Conservation (phyloP, 2,113 vertebrate species). For the Chamaea fasciata region DNA sequence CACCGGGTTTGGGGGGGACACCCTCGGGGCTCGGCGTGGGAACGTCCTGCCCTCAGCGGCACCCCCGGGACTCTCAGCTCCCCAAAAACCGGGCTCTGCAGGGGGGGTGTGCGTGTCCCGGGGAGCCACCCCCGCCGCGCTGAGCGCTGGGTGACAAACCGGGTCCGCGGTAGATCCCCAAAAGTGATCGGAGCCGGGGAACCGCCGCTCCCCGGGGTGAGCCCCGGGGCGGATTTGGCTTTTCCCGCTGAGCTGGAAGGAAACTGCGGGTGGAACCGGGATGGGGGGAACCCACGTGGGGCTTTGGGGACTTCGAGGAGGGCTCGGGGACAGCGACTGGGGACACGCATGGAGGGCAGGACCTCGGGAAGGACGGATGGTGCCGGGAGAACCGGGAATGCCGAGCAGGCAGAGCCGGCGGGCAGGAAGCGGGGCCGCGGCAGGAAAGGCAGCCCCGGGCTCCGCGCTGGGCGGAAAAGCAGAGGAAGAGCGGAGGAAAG, state of each 20-base stretch:
- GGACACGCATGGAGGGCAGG: rapidly evolving
- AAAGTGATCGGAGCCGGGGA: background rate
- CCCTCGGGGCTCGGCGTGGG: background rate
- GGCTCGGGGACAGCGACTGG: rapidly evolving
- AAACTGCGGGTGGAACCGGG: rapidly evolving
- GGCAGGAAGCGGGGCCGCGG: slow-evolving; percentile 17
- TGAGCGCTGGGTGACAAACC: rapidly evolving
- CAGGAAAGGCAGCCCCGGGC: slow-evolving; percentile 34
- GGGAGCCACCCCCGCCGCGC: background rate
- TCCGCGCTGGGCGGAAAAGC: background rate
- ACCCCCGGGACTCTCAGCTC: background rate
- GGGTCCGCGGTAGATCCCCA: background rate
- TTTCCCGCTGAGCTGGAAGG: background rate
- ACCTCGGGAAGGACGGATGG: rapidly evolving
- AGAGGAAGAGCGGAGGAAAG: background rate
- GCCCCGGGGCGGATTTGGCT: background rate
- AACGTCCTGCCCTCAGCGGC: background rate
- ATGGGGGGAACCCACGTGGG: rapidly evolving
- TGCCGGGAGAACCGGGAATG: rapidly evolving
- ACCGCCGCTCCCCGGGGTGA: rapidly evolving
- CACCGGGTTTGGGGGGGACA: background rate
- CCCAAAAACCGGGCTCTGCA: rapidly evolving
- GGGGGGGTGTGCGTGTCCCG: rapidly evolving
- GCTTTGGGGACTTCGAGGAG: background rate
- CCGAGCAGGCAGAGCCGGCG: background rate